phyloP scores from a whole-genome alignment of 2,797 vertebrate species.

The Nannoperca australis region DNA sequence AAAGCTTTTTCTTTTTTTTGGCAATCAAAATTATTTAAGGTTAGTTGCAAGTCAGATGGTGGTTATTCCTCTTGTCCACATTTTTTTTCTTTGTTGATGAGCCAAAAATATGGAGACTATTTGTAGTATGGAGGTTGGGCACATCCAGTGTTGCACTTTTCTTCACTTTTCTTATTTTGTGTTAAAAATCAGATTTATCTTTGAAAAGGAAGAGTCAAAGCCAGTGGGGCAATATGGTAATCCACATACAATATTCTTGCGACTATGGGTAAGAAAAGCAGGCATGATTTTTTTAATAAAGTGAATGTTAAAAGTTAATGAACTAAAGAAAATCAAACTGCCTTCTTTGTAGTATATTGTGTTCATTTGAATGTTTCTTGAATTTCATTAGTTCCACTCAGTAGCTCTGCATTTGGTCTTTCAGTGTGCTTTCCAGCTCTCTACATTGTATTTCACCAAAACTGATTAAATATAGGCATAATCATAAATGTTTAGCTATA shows the following conservation, averaged over 20 bases:
- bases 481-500: not conserved
- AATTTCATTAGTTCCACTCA: not conserved
- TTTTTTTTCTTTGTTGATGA: not conserved
- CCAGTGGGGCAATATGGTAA: not conserved
- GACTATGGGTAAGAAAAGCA: not conserved
- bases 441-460: not conserved
- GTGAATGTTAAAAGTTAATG: not conserved
- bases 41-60: not conserved
- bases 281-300: not conserved
- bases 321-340: not conserved
- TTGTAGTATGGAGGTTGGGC: not conserved
- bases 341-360: not conserved
- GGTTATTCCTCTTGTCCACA: not conserved
- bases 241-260: not conserved
- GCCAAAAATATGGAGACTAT: not conserved
- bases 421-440: not conserved
- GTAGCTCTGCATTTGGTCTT: not conserved
- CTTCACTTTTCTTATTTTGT: not conserved
- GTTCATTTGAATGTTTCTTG: conserved; percentile 2
- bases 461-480: not conserved
- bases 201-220: not conserved
- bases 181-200: not conserved
- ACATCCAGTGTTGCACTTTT: not conserved
- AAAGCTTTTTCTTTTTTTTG: not conserved
- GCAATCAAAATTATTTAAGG: not conserved